Percentiles rank a stretch among this genome's conserved stretches.
These are phyloP conservation scores for Sclerurus mexicanus DNA, from an alignment of 2,113 vertebrate genomes.

Conservation along the genomic window DNA sequence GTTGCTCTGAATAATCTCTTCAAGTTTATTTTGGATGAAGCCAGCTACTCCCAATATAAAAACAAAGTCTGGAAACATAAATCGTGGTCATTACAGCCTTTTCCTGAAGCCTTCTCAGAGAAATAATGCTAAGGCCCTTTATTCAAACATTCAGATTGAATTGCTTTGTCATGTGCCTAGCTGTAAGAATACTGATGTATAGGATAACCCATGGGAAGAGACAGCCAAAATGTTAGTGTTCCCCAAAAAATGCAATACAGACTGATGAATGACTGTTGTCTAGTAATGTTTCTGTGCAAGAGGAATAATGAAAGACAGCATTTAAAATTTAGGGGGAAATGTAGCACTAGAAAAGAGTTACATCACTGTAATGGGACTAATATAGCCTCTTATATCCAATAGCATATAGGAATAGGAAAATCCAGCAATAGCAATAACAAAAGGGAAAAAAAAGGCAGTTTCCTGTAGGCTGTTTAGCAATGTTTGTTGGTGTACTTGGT, in stretches of 20 bases:
- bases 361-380: neutral
- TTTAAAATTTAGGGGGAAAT: neutral
- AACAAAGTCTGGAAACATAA: conserved; percentile 6
- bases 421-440: neutral
- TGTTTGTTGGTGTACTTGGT: fast-evolving
- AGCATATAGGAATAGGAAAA: neutral
- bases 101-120: conserved; percentile 29
- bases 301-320: neutral
- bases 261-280: neutral
- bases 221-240: neutral
- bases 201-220: neutral
- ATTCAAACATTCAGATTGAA: neutral
- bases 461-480: neutral
- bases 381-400: neutral
- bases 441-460: neutral
- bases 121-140: neutral
- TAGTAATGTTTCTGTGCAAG: neutral
- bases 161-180: neutral
- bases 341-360: neutral
- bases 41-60: neutral
- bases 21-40: conserved; percentile 25
- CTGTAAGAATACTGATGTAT: neutral
- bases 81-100: neutral
- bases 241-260: neutral
- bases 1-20: neutral